Conservation (phyloP, 2,888 invertebrate species). For the Deroplatys truncata region DNA sequence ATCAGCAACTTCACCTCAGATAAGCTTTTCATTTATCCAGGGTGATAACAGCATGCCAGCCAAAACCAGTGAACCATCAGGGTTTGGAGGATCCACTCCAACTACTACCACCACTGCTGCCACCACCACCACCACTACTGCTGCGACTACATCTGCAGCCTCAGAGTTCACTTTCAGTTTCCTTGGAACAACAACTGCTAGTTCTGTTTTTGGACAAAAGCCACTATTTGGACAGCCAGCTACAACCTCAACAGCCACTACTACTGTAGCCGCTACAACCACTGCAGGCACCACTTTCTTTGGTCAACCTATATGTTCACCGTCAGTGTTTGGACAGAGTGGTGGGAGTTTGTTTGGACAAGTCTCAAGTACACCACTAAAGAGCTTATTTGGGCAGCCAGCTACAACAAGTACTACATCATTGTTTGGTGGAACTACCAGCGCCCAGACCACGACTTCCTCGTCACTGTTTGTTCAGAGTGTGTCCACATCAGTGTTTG, state of each 20-base stretch:
- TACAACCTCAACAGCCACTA: constrained; percentile 25
- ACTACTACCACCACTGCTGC: constrained; percentile 4
- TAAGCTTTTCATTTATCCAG: not conserved
- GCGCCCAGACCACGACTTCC: constrained; percentile 25
- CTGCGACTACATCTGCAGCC: not conserved
- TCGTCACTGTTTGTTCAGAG: constrained; percentile 32
- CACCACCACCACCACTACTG: not conserved
- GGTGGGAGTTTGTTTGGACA: constrained; percentile 23
- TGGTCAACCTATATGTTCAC: constrained; percentile 32
- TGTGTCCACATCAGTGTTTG: constrained; percentile 30
- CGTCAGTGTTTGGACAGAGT: constrained; percentile 27
- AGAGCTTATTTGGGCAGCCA: constrained; percentile 39
- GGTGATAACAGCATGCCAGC: not conserved
- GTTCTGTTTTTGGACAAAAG: not conserved
- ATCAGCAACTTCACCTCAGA: not conserved
- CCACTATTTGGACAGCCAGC: not conserved
- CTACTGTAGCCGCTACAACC: constrained; percentile 37
- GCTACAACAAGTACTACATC: constrained; percentile 29
- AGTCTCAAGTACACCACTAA: constrained; percentile 33
- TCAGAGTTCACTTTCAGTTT: not conserved
- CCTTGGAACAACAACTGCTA: not conserved
- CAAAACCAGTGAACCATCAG: not conserved
- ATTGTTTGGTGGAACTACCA: constrained; percentile 19
- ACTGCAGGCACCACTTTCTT: constrained; percentile 36
- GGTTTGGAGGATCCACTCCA: not conserved